Percentiles rank a stretch among this genome's conserved stretches.
Conservation (phyloP, 37 sponge, comb jelly and placozoan species). For the Theonella swinhoei region DNA sequence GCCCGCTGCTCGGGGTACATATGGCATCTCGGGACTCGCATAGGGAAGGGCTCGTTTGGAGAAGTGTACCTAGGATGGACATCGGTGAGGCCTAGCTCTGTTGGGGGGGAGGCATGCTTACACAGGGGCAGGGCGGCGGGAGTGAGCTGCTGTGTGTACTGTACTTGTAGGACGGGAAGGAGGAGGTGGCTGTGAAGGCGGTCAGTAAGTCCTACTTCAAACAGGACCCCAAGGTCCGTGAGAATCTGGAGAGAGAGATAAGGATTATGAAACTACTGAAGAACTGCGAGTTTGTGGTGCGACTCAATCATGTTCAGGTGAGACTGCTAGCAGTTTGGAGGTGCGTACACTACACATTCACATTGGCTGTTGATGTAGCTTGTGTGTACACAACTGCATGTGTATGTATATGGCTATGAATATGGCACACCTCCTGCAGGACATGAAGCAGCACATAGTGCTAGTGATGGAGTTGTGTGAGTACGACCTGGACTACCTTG, state of each 20-base stretch:
- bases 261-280: constrained; percentile 63
- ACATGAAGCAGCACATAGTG: constrained; percentile 65
- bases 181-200: constrained; percentile 83
- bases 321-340: neutral
- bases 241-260: constrained; percentile 89
- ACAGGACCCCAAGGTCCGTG: constrained; percentile 82
- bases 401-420: too few relatives aligned
- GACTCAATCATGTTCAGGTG: constrained; percentile 70
- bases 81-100: constrained; percentile 24
- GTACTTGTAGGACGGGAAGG: constrained; percentile 21
- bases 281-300: constrained; percentile 76
- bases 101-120: too few relatives aligned
- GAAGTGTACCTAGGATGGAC: constrained; percentile 86
- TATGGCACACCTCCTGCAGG: too few relatives aligned
- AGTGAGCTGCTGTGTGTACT: neutral
- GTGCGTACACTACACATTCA: too few relatives aligned
- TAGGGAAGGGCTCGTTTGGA: constrained; percentile 93
- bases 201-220: constrained; percentile 68
- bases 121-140: too few relatives aligned
- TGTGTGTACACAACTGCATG: too few relatives aligned
- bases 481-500: constrained; percentile 79
- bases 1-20: constrained; percentile 63
- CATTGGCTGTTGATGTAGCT: too few relatives aligned
- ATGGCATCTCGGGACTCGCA: constrained; percentile 55
- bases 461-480: constrained; percentile 94